Evolutionary conservation across 2,113 vertebrate species (phyloP).

Genomic region (Sylvietta virens): DNA sequence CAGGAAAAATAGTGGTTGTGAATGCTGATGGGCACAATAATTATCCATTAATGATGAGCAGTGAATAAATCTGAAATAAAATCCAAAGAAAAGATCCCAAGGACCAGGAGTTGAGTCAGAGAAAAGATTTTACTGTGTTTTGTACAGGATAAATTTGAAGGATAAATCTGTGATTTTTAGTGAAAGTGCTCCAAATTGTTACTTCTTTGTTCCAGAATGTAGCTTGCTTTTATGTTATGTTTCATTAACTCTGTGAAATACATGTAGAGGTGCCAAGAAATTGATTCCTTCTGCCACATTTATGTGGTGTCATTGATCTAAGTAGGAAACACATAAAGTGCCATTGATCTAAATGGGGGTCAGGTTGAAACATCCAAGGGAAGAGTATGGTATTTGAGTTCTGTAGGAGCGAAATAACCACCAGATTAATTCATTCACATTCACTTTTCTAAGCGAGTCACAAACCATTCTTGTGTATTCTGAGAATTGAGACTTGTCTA

Average conservation of each 20-base stretch:
- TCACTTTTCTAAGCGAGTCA: background rate
- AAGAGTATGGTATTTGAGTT: background rate
- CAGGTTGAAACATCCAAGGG: background rate
- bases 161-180: background rate
- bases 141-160: background rate
- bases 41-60: background rate
- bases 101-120: background rate
- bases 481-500: background rate
- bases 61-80: background rate
- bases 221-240: background rate
- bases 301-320: background rate
- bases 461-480: background rate
- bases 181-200: background rate
- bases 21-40: background rate
- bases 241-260: conserved; percentile 18
- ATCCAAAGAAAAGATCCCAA: background rate
- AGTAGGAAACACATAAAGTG: background rate
- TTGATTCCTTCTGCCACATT: background rate
- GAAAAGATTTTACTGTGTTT: background rate
- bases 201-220: background rate
- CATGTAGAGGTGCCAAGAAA: background rate
- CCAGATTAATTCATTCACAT: background rate
- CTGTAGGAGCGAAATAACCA: background rate
- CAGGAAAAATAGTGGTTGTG: background rate
- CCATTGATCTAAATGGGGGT: background rate